phyloP scores from a whole-genome alignment of 23 tunicate genomes.

The Phallusia fumigata region DNA sequence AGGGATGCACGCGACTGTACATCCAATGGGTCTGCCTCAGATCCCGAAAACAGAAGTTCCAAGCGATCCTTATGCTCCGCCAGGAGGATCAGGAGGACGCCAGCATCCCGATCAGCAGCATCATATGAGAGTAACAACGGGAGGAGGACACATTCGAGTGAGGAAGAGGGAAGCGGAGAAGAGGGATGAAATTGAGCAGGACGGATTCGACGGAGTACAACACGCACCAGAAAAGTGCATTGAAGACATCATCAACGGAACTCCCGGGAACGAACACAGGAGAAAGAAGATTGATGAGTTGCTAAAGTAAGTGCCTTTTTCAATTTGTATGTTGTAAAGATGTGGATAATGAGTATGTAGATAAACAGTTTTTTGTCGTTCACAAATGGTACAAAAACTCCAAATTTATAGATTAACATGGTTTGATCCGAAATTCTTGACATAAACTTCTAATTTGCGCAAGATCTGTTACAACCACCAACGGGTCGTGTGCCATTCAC shows the following conservation, averaged over 20 bases:
- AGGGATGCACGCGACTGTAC: not conserved
- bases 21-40: not conserved
- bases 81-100: not conserved
- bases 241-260: slow-evolving; percentile 79
- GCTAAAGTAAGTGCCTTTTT: slow-evolving; percentile 53
- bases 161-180: slow-evolving; percentile 40
- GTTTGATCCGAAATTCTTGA: no score
- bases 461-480: no score
- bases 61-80: not conserved
- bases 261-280: slow-evolving; percentile 65
- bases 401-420: no score
- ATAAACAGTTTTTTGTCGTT: no score
- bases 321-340: no score
- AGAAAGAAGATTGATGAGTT: slow-evolving; percentile 50
- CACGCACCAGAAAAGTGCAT: slow-evolving; percentile 63
- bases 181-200: slow-evolving; percentile 37
- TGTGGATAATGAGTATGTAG: no score
- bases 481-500: no score
- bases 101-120: slow-evolving; percentile 1
- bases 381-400: no score
- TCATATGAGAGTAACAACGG: not conserved
- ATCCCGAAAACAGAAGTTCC: slow-evolving; percentile 8
- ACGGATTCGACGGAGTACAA: slow-evolving; percentile 27
- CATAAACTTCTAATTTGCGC: no score
- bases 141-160: not conserved